These are phyloP conservation scores for Autographa pulchrina DNA, from an alignment of 2,888 invertebrate species.

Conservation along the genomic window DNA sequence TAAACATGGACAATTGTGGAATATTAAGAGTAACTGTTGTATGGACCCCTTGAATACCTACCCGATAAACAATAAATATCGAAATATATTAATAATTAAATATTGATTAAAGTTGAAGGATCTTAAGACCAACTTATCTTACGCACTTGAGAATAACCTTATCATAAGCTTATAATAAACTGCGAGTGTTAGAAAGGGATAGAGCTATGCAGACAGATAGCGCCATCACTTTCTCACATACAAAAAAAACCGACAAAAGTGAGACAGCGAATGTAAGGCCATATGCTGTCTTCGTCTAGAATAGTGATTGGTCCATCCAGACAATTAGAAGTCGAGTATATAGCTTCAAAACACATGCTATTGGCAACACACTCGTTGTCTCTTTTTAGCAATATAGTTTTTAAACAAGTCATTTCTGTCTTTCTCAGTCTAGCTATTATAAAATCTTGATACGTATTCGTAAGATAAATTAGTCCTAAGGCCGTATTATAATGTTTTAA, in stretches of 20 bases:
- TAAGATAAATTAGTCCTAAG: not conserved
- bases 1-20: constrained; percentile 56
- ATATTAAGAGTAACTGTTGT: constrained; percentile 45
- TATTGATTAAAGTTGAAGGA: constrained; percentile 22
- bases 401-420: too few relatives aligned
- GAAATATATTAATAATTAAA: constrained; percentile 26
- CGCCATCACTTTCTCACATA: too few relatives aligned
- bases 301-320: too few relatives aligned
- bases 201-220: not conserved
- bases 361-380: too few relatives aligned
- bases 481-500: not conserved
- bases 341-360: too few relatives aligned
- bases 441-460: not conserved
- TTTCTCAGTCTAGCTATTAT: too few relatives aligned
- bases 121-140: not conserved
- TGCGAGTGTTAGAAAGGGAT: not conserved
- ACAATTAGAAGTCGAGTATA: too few relatives aligned
- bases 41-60: constrained; percentile 56
- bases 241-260: too few relatives aligned
- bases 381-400: too few relatives aligned
- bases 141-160: not conserved
- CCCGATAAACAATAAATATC: constrained; percentile 38
- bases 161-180: too few relatives aligned
- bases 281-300: too few relatives aligned
- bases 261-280: too few relatives aligned